These are phyloP conservation scores for Atopsyche davidsoni DNA, from an alignment of 1,140 invertebrate species.

Conservation along the genomic window DNA sequence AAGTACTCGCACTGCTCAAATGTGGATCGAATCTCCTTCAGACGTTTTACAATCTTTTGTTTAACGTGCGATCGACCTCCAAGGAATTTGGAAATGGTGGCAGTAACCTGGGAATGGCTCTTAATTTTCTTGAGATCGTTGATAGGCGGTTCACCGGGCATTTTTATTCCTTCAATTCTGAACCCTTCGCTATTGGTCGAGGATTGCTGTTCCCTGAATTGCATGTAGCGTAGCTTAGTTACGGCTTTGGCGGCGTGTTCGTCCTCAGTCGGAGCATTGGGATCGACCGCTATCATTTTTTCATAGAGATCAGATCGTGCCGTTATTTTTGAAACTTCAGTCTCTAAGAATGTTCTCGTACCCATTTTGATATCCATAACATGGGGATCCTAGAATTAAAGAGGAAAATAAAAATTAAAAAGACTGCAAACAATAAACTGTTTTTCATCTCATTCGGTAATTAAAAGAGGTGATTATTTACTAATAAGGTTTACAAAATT, in stretches of 20 bases:
- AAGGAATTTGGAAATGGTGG: slow-evolving; percentile 74
- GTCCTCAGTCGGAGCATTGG: slow-evolving; percentile 73
- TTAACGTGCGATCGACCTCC: slow-evolving; percentile 59
- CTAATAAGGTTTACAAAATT: too few relatives aligned
- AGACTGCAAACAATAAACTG: too few relatives aligned
- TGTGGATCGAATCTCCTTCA: slow-evolving; percentile 69
- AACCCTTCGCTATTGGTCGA: slow-evolving; percentile 91
- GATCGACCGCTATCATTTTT: slow-evolving; percentile 92
- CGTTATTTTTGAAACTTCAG: slow-evolving; percentile 80
- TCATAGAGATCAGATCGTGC: slow-evolving; percentile 75
- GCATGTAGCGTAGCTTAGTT: slow-evolving; percentile 92
- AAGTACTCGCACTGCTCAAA: slow-evolving; percentile 87
- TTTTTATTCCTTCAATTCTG: slow-evolving; percentile 91
- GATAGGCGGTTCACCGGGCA: slow-evolving; percentile 65
- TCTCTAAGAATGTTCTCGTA: slow-evolving; percentile 86
- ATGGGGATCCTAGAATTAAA: slow-evolving; percentile 59
- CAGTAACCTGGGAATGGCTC: slow-evolving; percentile 68
- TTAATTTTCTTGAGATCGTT: slow-evolving; percentile 75
- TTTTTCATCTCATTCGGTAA: too few relatives aligned
- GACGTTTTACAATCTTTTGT: slow-evolving; percentile 62
- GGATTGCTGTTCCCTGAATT: slow-evolving; percentile 88
- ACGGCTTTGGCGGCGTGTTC: slow-evolving; percentile 75
- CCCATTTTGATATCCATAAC: slow-evolving; percentile 95
- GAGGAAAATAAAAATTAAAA: slow-evolving; percentile 14
- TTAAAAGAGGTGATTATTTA: too few relatives aligned